Conservation (phyloP, 2,888 invertebrate species). For the Leucoptera coffeella region DNA sequence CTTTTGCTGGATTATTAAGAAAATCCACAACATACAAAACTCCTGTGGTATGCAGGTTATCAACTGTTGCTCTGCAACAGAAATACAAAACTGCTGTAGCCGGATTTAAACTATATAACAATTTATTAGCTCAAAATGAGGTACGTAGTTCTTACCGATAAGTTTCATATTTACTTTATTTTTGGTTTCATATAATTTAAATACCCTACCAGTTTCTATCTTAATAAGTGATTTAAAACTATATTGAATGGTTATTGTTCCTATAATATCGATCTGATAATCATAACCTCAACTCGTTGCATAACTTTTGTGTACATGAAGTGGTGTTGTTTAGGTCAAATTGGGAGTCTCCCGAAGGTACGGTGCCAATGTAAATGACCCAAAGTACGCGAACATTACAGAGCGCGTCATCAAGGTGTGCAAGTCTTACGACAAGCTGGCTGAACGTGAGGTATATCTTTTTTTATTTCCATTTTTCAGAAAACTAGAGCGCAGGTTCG, state of each 20-base stretch:
- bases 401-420: conserved; percentile 84
- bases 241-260: too few species aligned
- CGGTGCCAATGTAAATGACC: conserved; percentile 37
- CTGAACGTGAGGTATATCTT: conserved; percentile 70
- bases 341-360: conserved; percentile 20
- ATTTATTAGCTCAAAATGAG: conserved; percentile 7
- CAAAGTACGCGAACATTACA: conserved; percentile 60
- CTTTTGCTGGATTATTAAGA: conserved; percentile 36
- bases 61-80: conserved; percentile 31
- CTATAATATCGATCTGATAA: too few species aligned
- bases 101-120: conserved; percentile 8
- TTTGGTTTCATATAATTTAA: too few species aligned
- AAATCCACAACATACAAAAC: conserved; percentile 27
- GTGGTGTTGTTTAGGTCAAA: conserved; percentile 36
- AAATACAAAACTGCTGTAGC: conserved; percentile 24
- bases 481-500: conserved; percentile 60
- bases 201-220: too few species aligned
- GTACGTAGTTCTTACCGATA: conserved; percentile 8
- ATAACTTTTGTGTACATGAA: conserved; percentile 41
- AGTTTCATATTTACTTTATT: too few species aligned
- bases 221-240: too few species aligned
- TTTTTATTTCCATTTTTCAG: conserved; percentile 52
- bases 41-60: conserved; percentile 36
- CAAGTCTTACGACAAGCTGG: conserved; percentile 83
- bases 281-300: conserved; percentile 41